A percentile compares a stretch with the other conserved stretches of the same genome.
These are phyloP conservation scores for Phyllostomus hastatus DNA, from an alignment of 2,113 vertebrate genomes.

Conservation along the genomic window DNA sequence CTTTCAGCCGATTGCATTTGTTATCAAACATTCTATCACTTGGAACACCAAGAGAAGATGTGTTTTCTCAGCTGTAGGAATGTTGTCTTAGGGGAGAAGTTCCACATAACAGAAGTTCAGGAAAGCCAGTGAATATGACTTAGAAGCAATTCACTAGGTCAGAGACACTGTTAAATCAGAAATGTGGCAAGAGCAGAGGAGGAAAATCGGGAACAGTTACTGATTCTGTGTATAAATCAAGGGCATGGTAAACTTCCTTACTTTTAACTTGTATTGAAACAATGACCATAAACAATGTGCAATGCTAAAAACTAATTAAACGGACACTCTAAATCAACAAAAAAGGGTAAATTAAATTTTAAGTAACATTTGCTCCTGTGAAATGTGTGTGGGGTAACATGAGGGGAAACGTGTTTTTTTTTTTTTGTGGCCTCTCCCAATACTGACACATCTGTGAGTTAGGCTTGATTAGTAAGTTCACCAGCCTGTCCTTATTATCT, in stretches of 20 bases:
- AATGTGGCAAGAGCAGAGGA: not conserved
- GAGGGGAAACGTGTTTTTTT: not conserved
- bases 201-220: conserved; percentile 29
- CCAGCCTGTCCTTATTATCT: not conserved
- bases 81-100: conserved; percentile 59
- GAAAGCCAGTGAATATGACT: conserved; percentile 55
- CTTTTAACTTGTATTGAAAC: conserved; percentile 67
- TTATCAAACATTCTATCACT: conserved; percentile 29
- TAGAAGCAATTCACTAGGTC: conserved; percentile 53
- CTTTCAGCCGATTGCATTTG: conserved; percentile 43
- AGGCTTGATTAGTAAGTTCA: not conserved
- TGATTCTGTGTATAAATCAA: conserved; percentile 65
- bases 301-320: conserved; percentile 74
- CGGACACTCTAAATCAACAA: conserved; percentile 62
- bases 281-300: conserved; percentile 43
- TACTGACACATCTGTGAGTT: not conserved
- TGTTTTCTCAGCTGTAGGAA: conserved; percentile 61
- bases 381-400: not conserved
- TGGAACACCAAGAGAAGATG: conserved; percentile 19
- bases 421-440: not conserved
- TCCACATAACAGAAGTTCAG: not conserved
- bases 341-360: conserved; percentile 45
- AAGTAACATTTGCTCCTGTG: not conserved
- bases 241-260: conserved; percentile 48
- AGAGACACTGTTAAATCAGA: conserved; percentile 65